A percentile compares a stretch with the other conserved stretches of the same genome.
Conservation (phyloP, 2,797 vertebrate genomes). For the Etheostoma perlongum region DNA sequence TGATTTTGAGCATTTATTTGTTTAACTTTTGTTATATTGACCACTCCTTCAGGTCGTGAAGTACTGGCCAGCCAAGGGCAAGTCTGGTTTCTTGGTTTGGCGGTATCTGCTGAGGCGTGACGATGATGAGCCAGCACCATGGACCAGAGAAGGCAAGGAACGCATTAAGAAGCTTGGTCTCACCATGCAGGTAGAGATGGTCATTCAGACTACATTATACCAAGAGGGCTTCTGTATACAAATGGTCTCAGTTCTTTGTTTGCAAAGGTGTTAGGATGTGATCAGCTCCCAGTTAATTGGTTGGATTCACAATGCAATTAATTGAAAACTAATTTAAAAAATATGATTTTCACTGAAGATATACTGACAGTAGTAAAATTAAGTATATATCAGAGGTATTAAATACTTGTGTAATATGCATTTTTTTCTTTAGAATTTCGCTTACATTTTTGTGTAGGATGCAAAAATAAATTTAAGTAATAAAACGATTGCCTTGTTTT, state of each 20-base stretch:
- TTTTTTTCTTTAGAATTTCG: not conserved
- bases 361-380: not conserved
- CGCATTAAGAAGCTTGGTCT: slow-evolving; percentile 94
- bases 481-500: not conserved
- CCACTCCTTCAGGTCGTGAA: slow-evolving; percentile 88
- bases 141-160: slow-evolving; percentile 96
- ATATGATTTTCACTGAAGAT: not conserved
- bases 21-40: not conserved
- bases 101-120: slow-evolving; percentile 94
- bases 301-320: not conserved
- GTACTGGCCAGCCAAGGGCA: slow-evolving; percentile 97
- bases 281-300: not conserved
- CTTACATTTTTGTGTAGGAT: not conserved
- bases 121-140: slow-evolving; percentile 94
- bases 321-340: no score
- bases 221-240: not conserved
- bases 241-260: not conserved
- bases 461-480: not conserved
- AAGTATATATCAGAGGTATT: no score
- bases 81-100: slow-evolving; percentile 98
- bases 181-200: slow-evolving; percentile 90
- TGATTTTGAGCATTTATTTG: not conserved
- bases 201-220: not conserved
- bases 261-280: not conserved
- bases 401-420: not conserved